These are phyloP conservation scores for Augochlora pura DNA, from an alignment of 1,140 invertebrate genomes.

Conservation along the genomic window DNA sequence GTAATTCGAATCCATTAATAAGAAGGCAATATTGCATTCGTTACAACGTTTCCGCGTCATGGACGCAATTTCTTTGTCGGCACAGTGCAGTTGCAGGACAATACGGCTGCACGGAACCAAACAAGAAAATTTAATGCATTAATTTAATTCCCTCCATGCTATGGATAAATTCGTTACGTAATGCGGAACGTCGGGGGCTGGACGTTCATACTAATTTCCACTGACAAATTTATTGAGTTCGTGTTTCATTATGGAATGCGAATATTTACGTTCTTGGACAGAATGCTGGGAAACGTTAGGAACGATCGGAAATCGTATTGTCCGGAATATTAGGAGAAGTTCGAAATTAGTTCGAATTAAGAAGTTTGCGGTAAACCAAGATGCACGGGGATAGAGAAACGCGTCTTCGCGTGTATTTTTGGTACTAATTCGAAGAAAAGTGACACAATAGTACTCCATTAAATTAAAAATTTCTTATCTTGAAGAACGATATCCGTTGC, in stretches of 20 bases:
- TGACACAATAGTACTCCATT: no score
- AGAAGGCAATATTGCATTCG: neutral
- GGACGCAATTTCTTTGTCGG: neutral
- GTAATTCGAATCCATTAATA: neutral
- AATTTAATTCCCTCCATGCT: neutral
- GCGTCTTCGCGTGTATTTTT: no score
- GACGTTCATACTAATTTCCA: neutral
- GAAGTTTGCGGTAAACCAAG: no score
- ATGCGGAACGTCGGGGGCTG: neutral
- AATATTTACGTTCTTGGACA: slow-evolving; percentile 9
- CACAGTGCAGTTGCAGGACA: no score
- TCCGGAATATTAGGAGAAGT: no score
- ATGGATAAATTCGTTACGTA: neutral
- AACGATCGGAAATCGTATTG: no score
- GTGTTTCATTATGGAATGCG: slow-evolving; percentile 12
- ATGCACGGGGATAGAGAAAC: no score
- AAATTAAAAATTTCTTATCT: no score
- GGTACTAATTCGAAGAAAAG: no score
- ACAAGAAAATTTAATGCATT: neutral
- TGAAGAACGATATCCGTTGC: no score
- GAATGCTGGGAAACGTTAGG: neutral
- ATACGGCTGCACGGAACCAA: neutral
- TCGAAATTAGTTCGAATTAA: no score
- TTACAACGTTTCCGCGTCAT: neutral
- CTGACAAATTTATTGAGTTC: slow-evolving; percentile 15